A percentile compares a stretch with the other conserved stretches of the same genome.
phyloP scores from a whole-genome alignment of 2,113 vertebrate genomes.

The Phyllostomus hastatus region DNA sequence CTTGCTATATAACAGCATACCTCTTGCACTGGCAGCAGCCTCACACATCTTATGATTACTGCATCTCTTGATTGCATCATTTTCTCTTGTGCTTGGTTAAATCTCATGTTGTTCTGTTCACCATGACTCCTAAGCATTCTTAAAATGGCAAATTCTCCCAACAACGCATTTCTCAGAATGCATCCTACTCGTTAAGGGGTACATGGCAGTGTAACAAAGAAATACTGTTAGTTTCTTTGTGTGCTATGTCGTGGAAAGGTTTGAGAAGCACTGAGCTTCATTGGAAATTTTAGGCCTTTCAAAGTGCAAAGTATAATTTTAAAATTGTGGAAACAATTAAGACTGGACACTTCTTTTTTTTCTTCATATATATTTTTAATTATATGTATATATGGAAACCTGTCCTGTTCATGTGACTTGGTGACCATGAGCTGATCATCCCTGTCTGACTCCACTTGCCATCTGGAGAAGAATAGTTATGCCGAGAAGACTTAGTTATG shows the following conservation, averaged over 20 bases:
- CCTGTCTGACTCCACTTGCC: not conserved
- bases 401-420: not conserved
- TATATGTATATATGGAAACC: not conserved
- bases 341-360: not conserved
- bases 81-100: not conserved
- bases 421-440: not conserved
- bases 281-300: not conserved
- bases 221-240: not conserved
- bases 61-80: not conserved
- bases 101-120: not conserved
- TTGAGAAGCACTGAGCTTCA: not conserved
- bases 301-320: not conserved
- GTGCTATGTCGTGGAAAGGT: not conserved
- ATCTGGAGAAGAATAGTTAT: not conserved
- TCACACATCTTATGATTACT: not conserved
- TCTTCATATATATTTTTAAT: not conserved
- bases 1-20: not conserved
- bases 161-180: not conserved
- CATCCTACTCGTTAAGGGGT: not conserved
- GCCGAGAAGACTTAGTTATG: not conserved
- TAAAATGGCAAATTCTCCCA: not conserved
- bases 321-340: not conserved
- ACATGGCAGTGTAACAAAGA: not conserved
- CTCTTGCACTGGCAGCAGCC: not conserved
- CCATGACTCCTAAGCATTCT: not conserved